Evolutionary conservation across 2,888 invertebrate species (phyloP), one percentile per base, ranked within the genome.

Genomic region (Melinaea marsaeus): DNA sequence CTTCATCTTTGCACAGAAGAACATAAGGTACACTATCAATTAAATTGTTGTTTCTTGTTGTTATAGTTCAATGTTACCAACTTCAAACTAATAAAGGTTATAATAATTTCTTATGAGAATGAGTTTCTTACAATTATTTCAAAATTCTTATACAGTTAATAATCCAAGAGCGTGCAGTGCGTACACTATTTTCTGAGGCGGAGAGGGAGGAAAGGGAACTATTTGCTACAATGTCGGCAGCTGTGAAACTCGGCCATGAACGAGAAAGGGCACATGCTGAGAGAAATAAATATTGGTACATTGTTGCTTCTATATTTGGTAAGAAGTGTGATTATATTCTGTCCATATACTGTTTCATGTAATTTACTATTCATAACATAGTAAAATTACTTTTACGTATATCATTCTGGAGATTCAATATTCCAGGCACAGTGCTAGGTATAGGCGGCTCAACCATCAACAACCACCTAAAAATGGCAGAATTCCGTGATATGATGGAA

Each of bases 231-330:
- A 92, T 96, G 79, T 94, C 95, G 0, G 93, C 94, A 32, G 94
- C 95, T 0, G 93, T 97, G 0, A 92, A 96, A 69, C 93, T 95
- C 0, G 95, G 95, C 22, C 96, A 97, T 77, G 97, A 97, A 80
- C 92, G 95, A 62, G 97, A 97, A 80, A 84, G 96, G 47, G 94
- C 95, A 0, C 95, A 96, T 74, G 93, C 95, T 3, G 96, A 97
- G 79, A 91, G 95, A 63, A 96, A 96, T 64, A 97, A 97, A 83
- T 97, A 97, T 80, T 96, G 96, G 94, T 95, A 95, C 67, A 92
- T 95, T 62, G 93, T 94, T 54, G 95, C 94, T 5, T 95, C 95
- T 4, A 88, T 95, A 70, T 84, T 94, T 46, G 91, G 91, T 90
- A 67, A 84, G 85, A 51, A 51, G 5, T 51, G 22, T 48, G 13